Base-by-base conservation (phyloP, 2,888 invertebrate genomes). In the Neoscelio sp. region DNA sequence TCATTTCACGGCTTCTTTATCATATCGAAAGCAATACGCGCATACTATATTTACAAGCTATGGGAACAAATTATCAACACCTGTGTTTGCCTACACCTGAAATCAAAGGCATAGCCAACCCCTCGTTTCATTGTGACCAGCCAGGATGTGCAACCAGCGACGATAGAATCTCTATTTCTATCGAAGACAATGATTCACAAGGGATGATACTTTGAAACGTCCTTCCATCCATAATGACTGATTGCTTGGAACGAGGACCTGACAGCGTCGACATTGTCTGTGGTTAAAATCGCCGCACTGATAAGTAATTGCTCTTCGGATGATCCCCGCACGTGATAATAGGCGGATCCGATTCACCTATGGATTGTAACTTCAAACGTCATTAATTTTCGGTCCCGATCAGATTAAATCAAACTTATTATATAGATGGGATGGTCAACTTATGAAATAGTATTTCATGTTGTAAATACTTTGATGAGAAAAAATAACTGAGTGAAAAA, bases 71-170 rank as follows among this genome's bases (percentile, higher is more conserved):
- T 46, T 38, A 23, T 70, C 75, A 64, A 78, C 90, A 90, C 89
- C 90, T 90, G 90, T 90, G 89, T 90, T 90, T 90, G 85, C 88
- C 85, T 82, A 83, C 89, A 88, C 89, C 87, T 88, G 87, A 89
- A 88, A 88, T 85, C 83, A 84, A 87, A 87, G 81, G 71, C 67
- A 77, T 18, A 58, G 82, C 71, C 74, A 81, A 76, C 70, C 79
- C 67, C 78, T 56, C 68, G 48, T 10, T 46, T 26, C 13, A 44
- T 42, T 42, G 52, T 7, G n/a, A 64, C 56, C 46, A 35, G 68
- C 56, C n/a, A 44, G 56, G 60, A 75, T 50, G 64, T 33, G 38
- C 23, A 46, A 15, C 33, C 13, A 18, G 18, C 50, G 76, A 26
- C 50, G 76, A 71, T 73, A 40, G 50, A 15, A 46, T 42, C 58